Evolutionary conservation across 1,140 invertebrate genomes (phyloP), one percentile per base, ranked within the genome.

Genomic region (Penaeus indicus): DNA sequence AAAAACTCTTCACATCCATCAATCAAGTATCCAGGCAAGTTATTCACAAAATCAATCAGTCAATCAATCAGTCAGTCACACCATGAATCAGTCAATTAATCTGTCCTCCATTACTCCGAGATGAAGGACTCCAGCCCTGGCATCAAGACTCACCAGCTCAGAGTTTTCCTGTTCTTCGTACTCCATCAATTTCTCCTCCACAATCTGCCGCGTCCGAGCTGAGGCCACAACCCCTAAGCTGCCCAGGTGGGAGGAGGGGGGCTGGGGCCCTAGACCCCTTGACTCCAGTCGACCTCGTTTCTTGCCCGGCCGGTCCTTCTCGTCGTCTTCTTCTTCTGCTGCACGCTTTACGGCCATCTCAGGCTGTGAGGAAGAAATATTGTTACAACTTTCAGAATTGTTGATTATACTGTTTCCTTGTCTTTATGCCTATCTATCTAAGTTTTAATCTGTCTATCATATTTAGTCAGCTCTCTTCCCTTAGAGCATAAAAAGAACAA

Each of bases 331-430:
- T 64, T 84, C 87, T 32, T 88, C 87, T 25, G 61, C 32, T 64
- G 27, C 87, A 13, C 87, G 87, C 25, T 88, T 88, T 19, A 88
- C 72, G 27, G 87, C 87, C 87, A 88, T 88, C 62, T 88, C 87
- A 10, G 87, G 87, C 87, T 88, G 72, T 77, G n/a, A 77, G 22
- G 38, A 27, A 25, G 18, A 75, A 8, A 75, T 21, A 75, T 16
- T 0, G 11, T 54, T 54, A 54, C 11, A 54, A 0, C 54, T 54
- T 54, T 54, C 2, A 13, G 0, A 54, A 13, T 54, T 54, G 16
- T 16, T 16, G 16, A 54, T 54, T 54, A 11, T 54, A 11, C 1
- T 11, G 54, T 54, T 7, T 54, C 5, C 16, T 54, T 54, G 54
- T 54, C 11, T 54, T 16, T 54, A 54, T 16, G 10, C 16, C 54